Percentiles rank a stretch among this genome's conserved stretches.
These are phyloP conservation scores for Branchipolynoe longqiensis DNA, from an alignment of 2,888 invertebrate genomes.

Conservation along the genomic window DNA sequence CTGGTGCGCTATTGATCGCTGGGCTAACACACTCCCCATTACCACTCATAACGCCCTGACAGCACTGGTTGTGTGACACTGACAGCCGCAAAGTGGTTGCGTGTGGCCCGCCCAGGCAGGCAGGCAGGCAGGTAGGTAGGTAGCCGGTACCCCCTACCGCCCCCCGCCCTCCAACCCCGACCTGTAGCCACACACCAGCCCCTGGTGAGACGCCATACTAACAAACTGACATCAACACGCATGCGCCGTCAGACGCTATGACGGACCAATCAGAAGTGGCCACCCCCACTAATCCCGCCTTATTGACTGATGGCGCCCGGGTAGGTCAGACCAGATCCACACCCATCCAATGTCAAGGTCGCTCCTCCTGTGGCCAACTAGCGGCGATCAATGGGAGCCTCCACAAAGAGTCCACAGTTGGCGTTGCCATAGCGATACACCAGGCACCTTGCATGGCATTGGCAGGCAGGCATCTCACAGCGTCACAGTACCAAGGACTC, in stretches of 20 bases:
- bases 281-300: not conserved
- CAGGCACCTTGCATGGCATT: too few species aligned
- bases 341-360: not conserved
- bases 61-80: not conserved
- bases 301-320: constrained; percentile 20
- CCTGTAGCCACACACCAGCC: too few species aligned
- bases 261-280: constrained; percentile 21
- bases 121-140: constrained; percentile 33
- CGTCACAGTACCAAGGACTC: too few species aligned
- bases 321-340: constrained; percentile 4
- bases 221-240: not conserved
- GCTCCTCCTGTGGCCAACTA: constrained; percentile 21
- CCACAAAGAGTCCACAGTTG: too few species aligned
- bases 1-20: too few species aligned
- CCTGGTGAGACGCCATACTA: not conserved
- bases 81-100: not conserved
- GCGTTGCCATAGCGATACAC: too few species aligned
- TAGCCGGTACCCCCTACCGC: too few species aligned
- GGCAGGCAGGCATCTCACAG: too few species aligned
- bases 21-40: too few species aligned
- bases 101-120: too few species aligned
- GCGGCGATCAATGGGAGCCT: constrained; percentile 16
- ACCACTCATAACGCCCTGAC: not conserved
- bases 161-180: not conserved
- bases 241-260: constrained; percentile 21